Base-by-base conservation (phyloP, 2,113 vertebrate species). In the Alosa alosa region DNA sequence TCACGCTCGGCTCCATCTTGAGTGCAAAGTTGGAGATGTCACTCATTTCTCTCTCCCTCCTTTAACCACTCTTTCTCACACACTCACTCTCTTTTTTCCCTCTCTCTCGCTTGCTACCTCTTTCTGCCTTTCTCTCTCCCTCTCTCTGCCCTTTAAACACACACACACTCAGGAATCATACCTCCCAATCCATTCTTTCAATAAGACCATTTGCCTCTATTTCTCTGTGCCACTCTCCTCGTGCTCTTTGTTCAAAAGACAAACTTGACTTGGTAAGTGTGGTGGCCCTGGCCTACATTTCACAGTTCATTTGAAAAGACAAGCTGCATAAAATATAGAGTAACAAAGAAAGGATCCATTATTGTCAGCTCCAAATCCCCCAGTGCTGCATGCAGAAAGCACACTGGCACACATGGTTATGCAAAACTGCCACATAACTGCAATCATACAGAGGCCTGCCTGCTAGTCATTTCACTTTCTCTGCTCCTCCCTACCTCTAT, bases 231-330 rank as follows among this genome's bases (percentile, higher is more conserved):
- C 36, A 84, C 89, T 81, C 85, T 91, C 85, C 85, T 91, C 84
- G 82, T 85, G 52, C 78, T 86, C 88, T 85, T 86, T 81, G 82
- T 89, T 84, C 13, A n/a, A 57, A 75, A 88, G 47, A 78, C 82
- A 85, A 86, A 84, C 39, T 31, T 75, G 49, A 84, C 39, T 31
- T 75, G 49, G n/a, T 72, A 84, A 50, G 78, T 78, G 18, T 17
- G n/a, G 89, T 72, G 78, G 82, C 82, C 86, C 88, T 92, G 92
- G 88, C 93, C 92, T 93, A 91, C 89, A 93, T 93, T 91, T 92
- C 85, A 90, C 91, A 91, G 89, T 88, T 92, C 88, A 93, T 93
- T 93, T 93, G 87, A 87, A 57, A 91, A 90, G 86, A 91, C 87
- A 88, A 87, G 84, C 89, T 88, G 89, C 89, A 89, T 87, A 87